Evolutionary conservation across 1,140 invertebrate species (phyloP), one percentile per base, ranked within the genome.

Genomic region (Hestina assimilis): DNA sequence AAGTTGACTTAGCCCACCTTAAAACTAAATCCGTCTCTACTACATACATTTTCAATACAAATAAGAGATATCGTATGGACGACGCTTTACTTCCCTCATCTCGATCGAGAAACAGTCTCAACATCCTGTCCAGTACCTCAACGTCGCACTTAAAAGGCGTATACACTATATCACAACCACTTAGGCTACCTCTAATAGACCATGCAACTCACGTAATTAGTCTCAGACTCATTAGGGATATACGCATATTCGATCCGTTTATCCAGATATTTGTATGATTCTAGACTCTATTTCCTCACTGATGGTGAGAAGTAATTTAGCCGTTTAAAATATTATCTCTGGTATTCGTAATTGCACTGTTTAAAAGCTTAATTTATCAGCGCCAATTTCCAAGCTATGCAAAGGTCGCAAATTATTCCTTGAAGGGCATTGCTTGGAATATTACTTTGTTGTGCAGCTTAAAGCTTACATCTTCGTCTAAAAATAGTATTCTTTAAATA

Each of bases 201-300:
- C 54, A 40, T 58, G 20, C 59, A 61, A 60, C 58, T 38, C 43
- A 17, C 20, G 55, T 55, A 54, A 65, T 69, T 69, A 65, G 38
- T 64, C 56, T 43, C 24, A 35, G 40, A 46, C 56, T 59, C 66
- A 59, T 69, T 69, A 69, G 28, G 60, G 48, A 50, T 59, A 41
- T 47, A 23, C 50, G 60, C 43, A 50, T 59, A 41, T 47, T 31
- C 50, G 21, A 54, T 43, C 38, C 50, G 38, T 53, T 29, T 31
- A 42, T 53, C 35, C 42, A 29, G 50, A 42, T 41, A 41, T 41
- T 29, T 42, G 19, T 41, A 29, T 41, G 29, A 41, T 40, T 41
- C 35, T 51, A 51, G 35, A 41, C 31, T 51, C 17, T 24, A 17
- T 46, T 26, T 47, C 7, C 7, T 33, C 29, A 14, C n/a, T 26